Percentiles rank a stretch among this genome's conserved stretches.
These are phyloP conservation scores for Tinamus major DNA, from an alignment of 2,797 vertebrate genomes.

Conservation along the genomic window DNA sequence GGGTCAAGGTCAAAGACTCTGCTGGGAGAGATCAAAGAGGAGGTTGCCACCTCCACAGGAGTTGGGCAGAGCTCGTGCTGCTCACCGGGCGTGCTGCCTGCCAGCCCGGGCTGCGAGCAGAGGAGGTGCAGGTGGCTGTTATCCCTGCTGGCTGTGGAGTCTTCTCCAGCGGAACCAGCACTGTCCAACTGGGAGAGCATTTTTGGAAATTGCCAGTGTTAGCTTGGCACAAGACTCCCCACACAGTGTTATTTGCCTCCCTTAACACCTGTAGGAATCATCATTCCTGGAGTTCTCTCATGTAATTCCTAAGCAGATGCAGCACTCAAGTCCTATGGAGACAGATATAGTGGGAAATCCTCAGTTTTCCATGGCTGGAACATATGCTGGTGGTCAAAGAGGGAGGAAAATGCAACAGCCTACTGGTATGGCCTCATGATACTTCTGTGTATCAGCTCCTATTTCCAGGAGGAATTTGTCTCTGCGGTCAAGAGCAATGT, in stretches of 20 bases:
- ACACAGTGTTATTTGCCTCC: background rate
- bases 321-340: background rate
- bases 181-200: background rate
- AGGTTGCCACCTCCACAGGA: background rate
- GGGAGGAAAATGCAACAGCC: background rate
- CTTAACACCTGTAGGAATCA: background rate
- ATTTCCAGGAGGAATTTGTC: background rate
- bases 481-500: background rate
- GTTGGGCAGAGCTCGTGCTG: background rate
- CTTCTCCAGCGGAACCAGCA: background rate
- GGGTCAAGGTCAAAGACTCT: background rate
- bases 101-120: background rate
- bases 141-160: background rate
- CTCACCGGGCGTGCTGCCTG: background rate
- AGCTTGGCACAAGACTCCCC: background rate
- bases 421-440: background rate
- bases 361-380: background rate
- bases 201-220: background rate
- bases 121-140: background rate
- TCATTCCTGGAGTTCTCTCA: background rate
- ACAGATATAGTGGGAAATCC: background rate
- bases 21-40: background rate
- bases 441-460: background rate
- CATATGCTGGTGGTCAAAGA: background rate
- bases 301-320: background rate